Base-by-base conservation (phyloP, 2,797 vertebrate species). In the Trachops cirrhosus region DNA sequence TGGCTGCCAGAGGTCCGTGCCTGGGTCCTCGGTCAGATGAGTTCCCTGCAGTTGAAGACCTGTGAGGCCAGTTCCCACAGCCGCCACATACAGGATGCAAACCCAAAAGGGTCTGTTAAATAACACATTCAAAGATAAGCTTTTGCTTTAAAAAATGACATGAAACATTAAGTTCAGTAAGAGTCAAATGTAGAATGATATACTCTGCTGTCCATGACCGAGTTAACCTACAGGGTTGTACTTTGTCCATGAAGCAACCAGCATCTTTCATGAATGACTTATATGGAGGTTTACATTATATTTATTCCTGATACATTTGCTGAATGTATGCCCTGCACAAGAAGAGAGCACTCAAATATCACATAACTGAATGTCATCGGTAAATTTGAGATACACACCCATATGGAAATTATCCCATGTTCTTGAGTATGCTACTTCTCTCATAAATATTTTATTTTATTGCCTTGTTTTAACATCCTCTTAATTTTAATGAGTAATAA, bases 121-220 rank as follows among this genome's bases (percentile, higher is more conserved):
- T 77, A 92, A 91, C 48, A 52, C 3, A 94, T 46, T 80, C 34
- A 62, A 71, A 88, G 83, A 75, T 12, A 88, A 90, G 0, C 8
- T 37, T 75, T 80, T 74, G 62, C 29, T 85, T 89, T 86, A 84
- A 91, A 39, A 89, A 89, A 91, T 41, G 16, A 50, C 14, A 41
- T 59, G 29, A 95, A 84, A 80, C 22, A 75, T 37, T 82, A 57
- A 90, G 90, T 85, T 73, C 86, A 84, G 79, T 71, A 74, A 92
- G 46, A 59, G 24, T 68, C 64, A 86, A 92, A 57, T 19, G 15
- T 7, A 88, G 52, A 79, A 57, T 32, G 41, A 54, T 82, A 46
- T 22, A 57, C 6, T n/a, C 15, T 46, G 24, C 64, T 92, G 24
- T 46, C 77, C 39, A 18, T 57, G 67, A 71, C 19, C 26, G 7